Evolutionary conservation across 2,888 invertebrate genomes (phyloP).

Genomic region (Scaeva pyrastri): DNA sequence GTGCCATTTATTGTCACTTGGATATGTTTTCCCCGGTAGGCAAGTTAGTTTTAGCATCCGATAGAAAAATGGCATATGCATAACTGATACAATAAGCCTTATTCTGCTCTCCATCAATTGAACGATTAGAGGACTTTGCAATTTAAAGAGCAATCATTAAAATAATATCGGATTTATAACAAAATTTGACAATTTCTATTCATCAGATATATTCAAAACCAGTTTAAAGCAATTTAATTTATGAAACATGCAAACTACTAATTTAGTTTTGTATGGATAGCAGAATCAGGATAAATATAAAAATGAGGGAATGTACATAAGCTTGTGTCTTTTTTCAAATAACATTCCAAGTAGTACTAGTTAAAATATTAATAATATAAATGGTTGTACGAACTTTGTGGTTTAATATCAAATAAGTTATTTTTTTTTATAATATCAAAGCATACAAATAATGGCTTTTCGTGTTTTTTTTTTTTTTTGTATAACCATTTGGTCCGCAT

Average conservation of each 20-base stretch:
- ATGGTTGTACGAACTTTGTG: conserved; percentile 39
- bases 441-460: conserved; percentile 36
- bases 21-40: conserved; percentile 67
- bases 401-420: conserved; percentile 63
- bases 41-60: conserved; percentile 62
- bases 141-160: background rate
- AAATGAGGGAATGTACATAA: conserved; percentile 61
- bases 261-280: background rate
- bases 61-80: conserved; percentile 60
- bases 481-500: conserved; percentile 68
- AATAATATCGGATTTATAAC: background rate
- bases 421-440: conserved; percentile 52
- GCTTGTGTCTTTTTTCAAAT: conserved; percentile 30
- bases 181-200: too few species aligned
- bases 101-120: background rate
- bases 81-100: conserved; percentile 26
- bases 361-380: conserved; percentile 25
- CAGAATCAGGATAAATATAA: background rate
- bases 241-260: background rate
- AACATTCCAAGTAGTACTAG: conserved; percentile 32
- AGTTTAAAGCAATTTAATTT: background rate
- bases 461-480: conserved; percentile 32
- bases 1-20: conserved; percentile 75
- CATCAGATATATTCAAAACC: background rate
- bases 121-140: background rate